These are phyloP conservation scores for pig (Sus scrofa) DNA, from an alignment of 2,113 vertebrate species.

Conservation along the genomic window DNA sequence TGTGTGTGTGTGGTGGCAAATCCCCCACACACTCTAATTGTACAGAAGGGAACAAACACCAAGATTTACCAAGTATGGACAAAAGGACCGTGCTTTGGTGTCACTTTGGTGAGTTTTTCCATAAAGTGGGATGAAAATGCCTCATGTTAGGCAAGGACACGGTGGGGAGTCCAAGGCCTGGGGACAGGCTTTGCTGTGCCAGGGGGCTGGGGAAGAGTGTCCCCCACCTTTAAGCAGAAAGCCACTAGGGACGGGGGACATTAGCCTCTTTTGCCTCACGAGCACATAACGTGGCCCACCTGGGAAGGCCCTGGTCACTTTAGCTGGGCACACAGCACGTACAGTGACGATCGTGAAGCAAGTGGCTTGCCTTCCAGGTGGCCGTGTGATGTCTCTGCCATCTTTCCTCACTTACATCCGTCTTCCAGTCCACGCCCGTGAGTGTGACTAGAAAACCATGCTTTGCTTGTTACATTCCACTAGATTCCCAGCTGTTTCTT, in stretches of 20 bases:
- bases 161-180: background rate
- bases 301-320: background rate
- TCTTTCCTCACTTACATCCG: background rate
- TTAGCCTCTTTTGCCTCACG: background rate
- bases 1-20: background rate
- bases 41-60: background rate
- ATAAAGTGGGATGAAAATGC: background rate
- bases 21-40: background rate
- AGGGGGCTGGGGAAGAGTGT: background rate
- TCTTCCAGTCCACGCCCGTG: background rate
- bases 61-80: background rate
- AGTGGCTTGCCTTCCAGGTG: background rate
- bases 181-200: background rate
- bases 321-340: background rate
- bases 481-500: background rate
- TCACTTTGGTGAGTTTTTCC: background rate
- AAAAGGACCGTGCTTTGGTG: background rate
- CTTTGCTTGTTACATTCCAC: background rate
- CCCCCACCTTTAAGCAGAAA: background rate
- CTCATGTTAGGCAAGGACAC: background rate
- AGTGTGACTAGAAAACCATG: background rate
- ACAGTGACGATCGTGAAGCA: background rate
- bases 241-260: background rate
- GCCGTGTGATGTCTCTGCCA: too few relatives aligned
- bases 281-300: background rate